Conservation (phyloP, 1,140 invertebrate species). For the Himalopsyche phryganea region DNA sequence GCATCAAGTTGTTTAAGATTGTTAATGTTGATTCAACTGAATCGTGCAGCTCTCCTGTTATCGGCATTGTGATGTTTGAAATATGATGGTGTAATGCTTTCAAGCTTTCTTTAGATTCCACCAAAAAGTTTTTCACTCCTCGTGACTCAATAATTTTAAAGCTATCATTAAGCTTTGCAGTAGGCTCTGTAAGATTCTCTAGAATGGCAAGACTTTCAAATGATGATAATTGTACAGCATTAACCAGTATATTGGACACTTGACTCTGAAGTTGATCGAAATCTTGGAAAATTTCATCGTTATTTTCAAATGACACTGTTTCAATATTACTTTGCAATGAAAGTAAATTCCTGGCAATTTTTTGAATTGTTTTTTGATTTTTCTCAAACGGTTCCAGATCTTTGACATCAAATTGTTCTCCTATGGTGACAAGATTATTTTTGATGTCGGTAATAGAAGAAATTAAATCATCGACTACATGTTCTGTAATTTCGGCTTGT, state of each 20-base stretch:
- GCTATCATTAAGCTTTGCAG: constrained; percentile 23
- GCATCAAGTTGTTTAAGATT: constrained; percentile 10
- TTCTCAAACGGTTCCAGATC: constrained; percentile 41
- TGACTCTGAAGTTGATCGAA: constrained; percentile 36
- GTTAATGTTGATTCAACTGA: constrained; percentile 1
- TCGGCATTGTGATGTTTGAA: background rate
- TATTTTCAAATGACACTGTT: constrained; percentile 18
- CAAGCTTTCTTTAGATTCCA: constrained; percentile 7
- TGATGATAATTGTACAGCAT: constrained; percentile 38
- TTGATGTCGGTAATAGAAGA: constrained; percentile 41
- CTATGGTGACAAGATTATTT: constrained; percentile 37
- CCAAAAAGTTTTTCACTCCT: constrained; percentile 8
- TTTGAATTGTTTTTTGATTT: constrained; percentile 49
- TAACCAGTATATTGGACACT: constrained; percentile 48
- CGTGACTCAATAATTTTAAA: constrained; percentile 10
- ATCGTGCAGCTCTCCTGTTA: constrained; percentile 10
- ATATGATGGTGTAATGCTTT: constrained; percentile 17
- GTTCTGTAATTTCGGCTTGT: constrained; percentile 30
- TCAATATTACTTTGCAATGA: constrained; percentile 46
- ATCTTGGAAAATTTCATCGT: constrained; percentile 28
- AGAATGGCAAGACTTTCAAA: constrained; percentile 15
- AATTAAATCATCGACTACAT: constrained; percentile 39
- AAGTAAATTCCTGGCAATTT: constrained; percentile 52
- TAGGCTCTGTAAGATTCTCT: constrained; percentile 17
- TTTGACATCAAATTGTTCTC: constrained; percentile 33